Evolutionary conservation across 2,113 vertebrate species (phyloP), one percentile per base, ranked within the genome.

Genomic region (Dipodomys ordii): DNA sequence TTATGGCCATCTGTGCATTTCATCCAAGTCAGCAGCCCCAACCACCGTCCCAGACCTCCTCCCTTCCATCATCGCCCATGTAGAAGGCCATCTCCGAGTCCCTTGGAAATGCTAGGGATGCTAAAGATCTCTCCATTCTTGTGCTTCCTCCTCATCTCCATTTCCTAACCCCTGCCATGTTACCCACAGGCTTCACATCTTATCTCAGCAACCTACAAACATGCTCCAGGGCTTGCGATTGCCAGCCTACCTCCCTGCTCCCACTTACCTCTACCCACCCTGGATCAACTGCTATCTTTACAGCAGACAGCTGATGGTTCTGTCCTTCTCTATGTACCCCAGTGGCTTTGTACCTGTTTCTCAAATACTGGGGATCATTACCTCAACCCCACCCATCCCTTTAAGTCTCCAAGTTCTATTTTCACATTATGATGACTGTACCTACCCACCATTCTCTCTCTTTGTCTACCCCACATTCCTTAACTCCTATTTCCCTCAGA

Each of bases 31-130:
- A 39, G 60, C n/a, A 81, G 65, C 9, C 20, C 19, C 23, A n/a
- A 3, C 67, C 20, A 22, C n/a, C 16, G 46, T 32, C 35, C 72
- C 30, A 0, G 0, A 8, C 12, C 30, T 30, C 22, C 10, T 2
- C 39, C 39, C 77, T 57, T 30, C 62, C 12, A 27, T 62, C 62
- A 9, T 64, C 13, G 10, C 27, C 67, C 23, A 35, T 35, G 27
- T 28, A 65, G 8, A 53, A 53, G 20, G 20, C 35, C 5, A 13
- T 25, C 65, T 82, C 83, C 30, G 30, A 46, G 27, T 18, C 39
- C 65, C n/a, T 3, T 15, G 44, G 44, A 28, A 30, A 16, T 12
- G 64, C 32, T 57, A 16, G 53, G 53, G 53, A 57, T 2, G 53
- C 53, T 57, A 39, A 3, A 39, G 53, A 16, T 57, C 71, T 65